Percentiles rank a stretch among this genome's conserved stretches.
phyloP scores from a whole-genome alignment of 2,888 invertebrate genomes.

The Imbricaverruca yamaguchii region DNA sequence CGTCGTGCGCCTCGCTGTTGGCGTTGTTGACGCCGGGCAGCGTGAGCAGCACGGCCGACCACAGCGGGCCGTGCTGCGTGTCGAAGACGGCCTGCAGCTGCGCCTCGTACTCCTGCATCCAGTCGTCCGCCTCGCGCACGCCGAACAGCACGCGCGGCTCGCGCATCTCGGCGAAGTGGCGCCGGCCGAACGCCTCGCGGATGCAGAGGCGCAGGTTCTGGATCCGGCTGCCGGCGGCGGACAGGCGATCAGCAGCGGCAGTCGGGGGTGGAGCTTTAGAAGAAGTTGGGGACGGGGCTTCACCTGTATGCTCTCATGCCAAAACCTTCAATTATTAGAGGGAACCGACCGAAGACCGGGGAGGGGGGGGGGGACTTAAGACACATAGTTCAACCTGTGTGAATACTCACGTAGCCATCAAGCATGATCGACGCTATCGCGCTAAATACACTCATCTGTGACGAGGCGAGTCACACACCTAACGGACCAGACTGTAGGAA shows the following conservation, averaged over 20 bases:
- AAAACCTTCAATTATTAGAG: too few relatives aligned
- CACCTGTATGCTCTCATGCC: too few relatives aligned
- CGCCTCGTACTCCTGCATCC: conserved; percentile 20
- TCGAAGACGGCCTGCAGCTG: conserved; percentile 24
- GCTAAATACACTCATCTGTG: too few relatives aligned
- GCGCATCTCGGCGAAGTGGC: conserved; percentile 19
- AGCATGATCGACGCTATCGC: too few relatives aligned
- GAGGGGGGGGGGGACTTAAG: too few relatives aligned
- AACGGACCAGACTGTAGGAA: too few relatives aligned
- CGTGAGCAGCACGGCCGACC: conserved; percentile 16
- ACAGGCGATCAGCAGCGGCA: not conserved
- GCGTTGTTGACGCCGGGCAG: conserved; percentile 22
- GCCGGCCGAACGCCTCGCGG: conserved; percentile 16
- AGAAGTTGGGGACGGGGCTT: too few relatives aligned
- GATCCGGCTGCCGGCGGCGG: not conserved
- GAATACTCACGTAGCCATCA: too few relatives aligned
- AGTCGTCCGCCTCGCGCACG: conserved; percentile 11
- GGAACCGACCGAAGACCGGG: too few relatives aligned
- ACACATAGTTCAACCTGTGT: too few relatives aligned
- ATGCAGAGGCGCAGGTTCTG: conserved; percentile 23
- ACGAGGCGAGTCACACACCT: too few relatives aligned
- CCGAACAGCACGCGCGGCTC: not conserved
- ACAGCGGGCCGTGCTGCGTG: conserved; percentile 23
- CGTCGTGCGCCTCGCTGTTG: not conserved
- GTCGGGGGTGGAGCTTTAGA: too few relatives aligned